Percentiles rank a stretch among this genome's conserved stretches.
Evolutionary conservation across 2,888 invertebrate species (phyloP).

Genomic region (Rhimphoctona megacephalus): DNA sequence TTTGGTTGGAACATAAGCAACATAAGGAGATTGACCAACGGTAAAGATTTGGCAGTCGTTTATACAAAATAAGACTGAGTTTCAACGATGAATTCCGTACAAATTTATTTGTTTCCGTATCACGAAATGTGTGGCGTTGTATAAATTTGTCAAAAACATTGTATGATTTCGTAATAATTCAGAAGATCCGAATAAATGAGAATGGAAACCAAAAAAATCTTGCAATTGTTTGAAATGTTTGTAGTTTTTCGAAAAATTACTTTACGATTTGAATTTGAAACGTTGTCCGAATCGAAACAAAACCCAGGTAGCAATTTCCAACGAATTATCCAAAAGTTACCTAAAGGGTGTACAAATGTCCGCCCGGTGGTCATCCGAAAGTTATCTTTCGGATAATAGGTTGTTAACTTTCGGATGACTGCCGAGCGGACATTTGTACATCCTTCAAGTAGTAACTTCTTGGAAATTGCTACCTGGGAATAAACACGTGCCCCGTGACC

Average conservation of each 20-base stretch:
- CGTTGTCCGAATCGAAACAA: too few species aligned
- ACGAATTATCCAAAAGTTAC: too few species aligned
- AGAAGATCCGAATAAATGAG: not conserved
- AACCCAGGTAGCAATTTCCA: too few species aligned
- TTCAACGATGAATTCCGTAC: not conserved
- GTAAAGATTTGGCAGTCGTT: conserved; percentile 89
- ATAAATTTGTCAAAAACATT: not conserved
- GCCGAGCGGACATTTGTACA: too few species aligned
- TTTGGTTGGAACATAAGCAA: conserved; percentile 87
- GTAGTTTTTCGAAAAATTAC: too few species aligned
- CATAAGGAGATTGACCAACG: conserved; percentile 87
- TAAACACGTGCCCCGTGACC: too few species aligned
- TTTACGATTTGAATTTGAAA: not conserved
- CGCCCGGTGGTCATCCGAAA: too few species aligned
- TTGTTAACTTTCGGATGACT: too few species aligned
- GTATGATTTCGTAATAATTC: not conserved
- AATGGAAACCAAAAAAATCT: not conserved
- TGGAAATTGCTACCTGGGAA: too few species aligned
- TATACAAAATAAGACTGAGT: conserved; percentile 83
- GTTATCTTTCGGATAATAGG: too few species aligned
- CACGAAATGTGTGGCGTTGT: not conserved
- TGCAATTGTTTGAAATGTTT: not conserved
- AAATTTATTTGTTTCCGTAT: not conserved
- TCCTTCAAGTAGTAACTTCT: too few species aligned
- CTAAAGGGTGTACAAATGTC: too few species aligned